Evolutionary conservation across 2,888 invertebrate species (phyloP).

Genomic region (Papilio elwesi): DNA sequence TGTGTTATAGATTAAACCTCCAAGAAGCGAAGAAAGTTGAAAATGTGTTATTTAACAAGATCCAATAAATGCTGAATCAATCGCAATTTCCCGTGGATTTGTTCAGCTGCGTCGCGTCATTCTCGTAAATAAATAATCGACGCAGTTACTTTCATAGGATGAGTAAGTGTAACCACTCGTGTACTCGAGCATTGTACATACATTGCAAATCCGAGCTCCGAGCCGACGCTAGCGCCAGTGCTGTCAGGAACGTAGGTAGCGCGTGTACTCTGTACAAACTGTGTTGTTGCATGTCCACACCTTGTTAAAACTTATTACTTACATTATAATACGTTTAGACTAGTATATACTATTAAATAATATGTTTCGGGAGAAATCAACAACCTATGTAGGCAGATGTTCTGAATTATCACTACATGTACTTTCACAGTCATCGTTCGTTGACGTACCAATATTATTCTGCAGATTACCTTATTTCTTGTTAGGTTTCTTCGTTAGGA

Average conservation of each 20-base stretch:
- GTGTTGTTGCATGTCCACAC: not conserved
- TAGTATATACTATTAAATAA: too few relatives aligned
- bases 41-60: too few relatives aligned
- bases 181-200: not conserved
- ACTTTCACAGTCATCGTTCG: too few relatives aligned
- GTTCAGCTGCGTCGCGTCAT: constrained; percentile 3
- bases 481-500: too few relatives aligned
- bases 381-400: too few relatives aligned
- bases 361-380: too few relatives aligned
- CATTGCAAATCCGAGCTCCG: not conserved
- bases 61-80: not conserved
- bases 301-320: not conserved
- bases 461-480: too few relatives aligned
- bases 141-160: not conserved
- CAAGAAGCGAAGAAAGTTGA: too few relatives aligned
- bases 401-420: too few relatives aligned
- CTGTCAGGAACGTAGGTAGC: not conserved
- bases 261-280: not conserved
- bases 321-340: too few relatives aligned
- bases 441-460: too few relatives aligned
- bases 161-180: constrained; percentile 12
- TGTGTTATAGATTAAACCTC: too few relatives aligned
- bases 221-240: not conserved
- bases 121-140: constrained; percentile 7
- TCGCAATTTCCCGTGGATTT: not conserved